These are phyloP conservation scores for Sciaenops ocellatus DNA, from an alignment of 2,797 vertebrate species.

Conservation along the genomic window DNA sequence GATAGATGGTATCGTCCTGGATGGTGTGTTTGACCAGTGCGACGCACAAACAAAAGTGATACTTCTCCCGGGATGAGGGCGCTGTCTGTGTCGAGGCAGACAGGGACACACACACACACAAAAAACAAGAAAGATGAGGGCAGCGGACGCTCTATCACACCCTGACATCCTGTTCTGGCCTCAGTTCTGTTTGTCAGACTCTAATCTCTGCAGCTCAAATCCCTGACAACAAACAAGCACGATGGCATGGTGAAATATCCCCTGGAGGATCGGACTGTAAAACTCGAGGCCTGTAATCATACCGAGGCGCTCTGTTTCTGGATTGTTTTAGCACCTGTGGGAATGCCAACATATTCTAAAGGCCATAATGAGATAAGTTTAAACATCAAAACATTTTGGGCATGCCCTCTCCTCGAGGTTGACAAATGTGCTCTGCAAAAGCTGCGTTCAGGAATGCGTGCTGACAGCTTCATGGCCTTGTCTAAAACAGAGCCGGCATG, in stretches of 20 bases:
- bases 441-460: conserved; percentile 60
- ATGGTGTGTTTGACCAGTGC: conserved; percentile 60
- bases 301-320: conserved; percentile 19
- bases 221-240: conserved; percentile 55
- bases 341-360: conserved; percentile 52
- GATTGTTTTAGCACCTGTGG: conserved; percentile 57
- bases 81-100: conserved; percentile 17
- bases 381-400: conserved; percentile 65
- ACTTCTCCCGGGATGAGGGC: conserved; percentile 44
- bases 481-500: conserved; percentile 61
- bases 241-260: conserved; percentile 9
- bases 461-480: conserved; percentile 67
- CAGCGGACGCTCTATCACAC: conserved; percentile 51
- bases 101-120: not conserved
- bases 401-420: conserved; percentile 51
- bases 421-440: conserved; percentile 65
- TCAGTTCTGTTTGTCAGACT: conserved; percentile 29
- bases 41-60: conserved; percentile 51
- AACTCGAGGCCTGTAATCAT: conserved; percentile 14
- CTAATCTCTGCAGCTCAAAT: conserved; percentile 40
- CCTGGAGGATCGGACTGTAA: not conserved
- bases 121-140: conserved; percentile 31
- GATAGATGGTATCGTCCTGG: conserved; percentile 66
- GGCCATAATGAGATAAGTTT: conserved; percentile 67
- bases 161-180: conserved; percentile 64